Conservation (phyloP, 2,113 vertebrate species). For the Hydrochoerus hydrochaeris region DNA sequence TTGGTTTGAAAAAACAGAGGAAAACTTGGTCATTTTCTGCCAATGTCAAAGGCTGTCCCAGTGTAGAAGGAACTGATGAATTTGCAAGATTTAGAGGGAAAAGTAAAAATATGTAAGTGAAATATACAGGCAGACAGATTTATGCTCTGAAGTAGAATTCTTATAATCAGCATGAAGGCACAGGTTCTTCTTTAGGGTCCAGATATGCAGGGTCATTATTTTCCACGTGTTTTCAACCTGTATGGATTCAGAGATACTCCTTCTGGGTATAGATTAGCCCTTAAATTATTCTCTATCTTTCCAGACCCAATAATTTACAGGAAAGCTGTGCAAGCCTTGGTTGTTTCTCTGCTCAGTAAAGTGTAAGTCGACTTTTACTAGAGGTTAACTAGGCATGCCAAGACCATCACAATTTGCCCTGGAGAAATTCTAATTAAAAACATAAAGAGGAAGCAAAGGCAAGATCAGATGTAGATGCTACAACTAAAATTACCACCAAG, state of each 20-base stretch:
- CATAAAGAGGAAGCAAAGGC: background rate
- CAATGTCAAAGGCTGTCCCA: background rate
- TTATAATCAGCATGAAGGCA: background rate
- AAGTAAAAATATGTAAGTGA: background rate
- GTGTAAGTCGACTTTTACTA: background rate
- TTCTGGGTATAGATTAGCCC: background rate
- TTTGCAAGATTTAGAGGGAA: background rate
- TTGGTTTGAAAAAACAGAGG: background rate
- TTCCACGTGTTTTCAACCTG: background rate
- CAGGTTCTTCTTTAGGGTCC: background rate
- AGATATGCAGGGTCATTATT: constrained; percentile 2
- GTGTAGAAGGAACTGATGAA: background rate
- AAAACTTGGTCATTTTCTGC: background rate
- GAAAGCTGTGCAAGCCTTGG: background rate
- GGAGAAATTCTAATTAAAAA: background rate
- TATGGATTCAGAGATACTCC: background rate
- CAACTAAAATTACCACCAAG: background rate
- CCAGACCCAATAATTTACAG: background rate
- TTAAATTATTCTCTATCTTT: background rate
- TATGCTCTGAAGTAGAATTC: background rate
- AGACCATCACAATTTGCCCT: background rate
- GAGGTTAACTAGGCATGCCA: background rate
- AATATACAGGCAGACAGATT: background rate
- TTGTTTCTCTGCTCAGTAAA: background rate
- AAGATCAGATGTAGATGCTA: background rate